Evolutionary conservation across 2,888 invertebrate species (phyloP).

Genomic region (Eustalomyia histrio): DNA sequence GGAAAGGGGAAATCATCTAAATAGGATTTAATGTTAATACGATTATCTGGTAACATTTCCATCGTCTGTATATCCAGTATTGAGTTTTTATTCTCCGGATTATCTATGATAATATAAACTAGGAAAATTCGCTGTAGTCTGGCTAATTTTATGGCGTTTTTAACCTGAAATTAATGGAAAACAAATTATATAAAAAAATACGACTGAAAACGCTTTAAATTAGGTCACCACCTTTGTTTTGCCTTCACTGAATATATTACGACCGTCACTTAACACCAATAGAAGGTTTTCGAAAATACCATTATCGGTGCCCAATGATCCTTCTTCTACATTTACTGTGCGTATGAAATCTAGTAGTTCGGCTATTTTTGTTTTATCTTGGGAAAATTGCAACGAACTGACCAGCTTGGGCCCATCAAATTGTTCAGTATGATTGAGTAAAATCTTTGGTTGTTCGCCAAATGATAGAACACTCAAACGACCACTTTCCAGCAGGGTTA

Average conservation of each 20-base stretch:
- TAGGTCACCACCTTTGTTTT: constrained; percentile 84
- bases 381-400: constrained; percentile 91
- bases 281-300: constrained; percentile 83
- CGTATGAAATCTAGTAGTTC: constrained; percentile 89
- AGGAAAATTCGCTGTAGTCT: constrained; percentile 92
- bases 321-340: constrained; percentile 82
- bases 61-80: constrained; percentile 92
- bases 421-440: constrained; percentile 93
- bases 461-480: constrained; percentile 95
- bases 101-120: constrained; percentile 97
- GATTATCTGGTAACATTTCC: constrained; percentile 75
- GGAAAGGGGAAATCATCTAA: constrained; percentile 98
- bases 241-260: constrained; percentile 94
- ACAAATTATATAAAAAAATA: not conserved
- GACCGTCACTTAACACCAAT: constrained; percentile 96
- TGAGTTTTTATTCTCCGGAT: constrained; percentile 94
- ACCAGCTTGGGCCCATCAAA: constrained; percentile 89
- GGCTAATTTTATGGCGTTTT: constrained; percentile 89
- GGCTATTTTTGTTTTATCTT: constrained; percentile 92
- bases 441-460: constrained; percentile 90
- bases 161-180: constrained; percentile 80
- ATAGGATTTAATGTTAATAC: constrained; percentile 86
- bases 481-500: constrained; percentile 96
- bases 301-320: constrained; percentile 77
- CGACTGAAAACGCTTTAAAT: constrained; percentile 2